Evolutionary conservation across 2,797 vertebrate species (phyloP).

Genomic region (Pteronotus mesoamericanus): DNA sequence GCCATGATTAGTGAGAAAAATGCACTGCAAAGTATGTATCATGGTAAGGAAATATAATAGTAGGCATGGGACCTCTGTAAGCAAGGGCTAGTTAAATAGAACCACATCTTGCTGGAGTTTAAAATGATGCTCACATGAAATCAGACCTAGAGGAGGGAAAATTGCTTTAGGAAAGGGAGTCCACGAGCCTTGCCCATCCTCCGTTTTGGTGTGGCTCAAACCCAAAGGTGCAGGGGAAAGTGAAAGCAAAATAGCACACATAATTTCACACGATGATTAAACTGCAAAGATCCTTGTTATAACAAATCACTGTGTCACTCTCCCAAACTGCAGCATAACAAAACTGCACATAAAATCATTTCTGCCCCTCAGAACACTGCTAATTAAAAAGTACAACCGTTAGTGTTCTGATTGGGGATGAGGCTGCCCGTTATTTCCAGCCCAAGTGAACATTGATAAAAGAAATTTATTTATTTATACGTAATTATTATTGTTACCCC

Average conservation of each 20-base stretch:
- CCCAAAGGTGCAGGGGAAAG: constrained; percentile 73
- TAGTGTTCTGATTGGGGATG: constrained; percentile 69
- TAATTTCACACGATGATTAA: constrained; percentile 78
- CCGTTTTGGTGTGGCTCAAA: constrained; percentile 61
- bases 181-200: constrained; percentile 56
- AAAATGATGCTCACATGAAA: constrained; percentile 66
- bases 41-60: constrained; percentile 37
- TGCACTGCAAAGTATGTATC: constrained; percentile 38
- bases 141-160: constrained; percentile 68
- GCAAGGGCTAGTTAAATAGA: constrained; percentile 67
- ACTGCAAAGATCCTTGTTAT: constrained; percentile 79
- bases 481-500: constrained; percentile 74
- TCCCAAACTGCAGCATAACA: constrained; percentile 77
- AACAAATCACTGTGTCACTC: constrained; percentile 82
- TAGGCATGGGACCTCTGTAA: constrained; percentile 58
- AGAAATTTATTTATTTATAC: constrained; percentile 80
- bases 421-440: constrained; percentile 73
- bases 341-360: constrained; percentile 72
- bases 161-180: constrained; percentile 71
- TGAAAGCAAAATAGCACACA: constrained; percentile 69
- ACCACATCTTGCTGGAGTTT: constrained; percentile 43
- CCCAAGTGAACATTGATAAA: constrained; percentile 74
- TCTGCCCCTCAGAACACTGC: constrained; percentile 78
- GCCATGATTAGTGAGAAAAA: constrained; percentile 62
- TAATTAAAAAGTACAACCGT: constrained; percentile 79